Percentiles rank a stretch among this genome's conserved stretches.
These are phyloP conservation scores for Coturnix japonica DNA, from an alignment of 2,113 vertebrate genomes.

Conservation along the genomic window DNA sequence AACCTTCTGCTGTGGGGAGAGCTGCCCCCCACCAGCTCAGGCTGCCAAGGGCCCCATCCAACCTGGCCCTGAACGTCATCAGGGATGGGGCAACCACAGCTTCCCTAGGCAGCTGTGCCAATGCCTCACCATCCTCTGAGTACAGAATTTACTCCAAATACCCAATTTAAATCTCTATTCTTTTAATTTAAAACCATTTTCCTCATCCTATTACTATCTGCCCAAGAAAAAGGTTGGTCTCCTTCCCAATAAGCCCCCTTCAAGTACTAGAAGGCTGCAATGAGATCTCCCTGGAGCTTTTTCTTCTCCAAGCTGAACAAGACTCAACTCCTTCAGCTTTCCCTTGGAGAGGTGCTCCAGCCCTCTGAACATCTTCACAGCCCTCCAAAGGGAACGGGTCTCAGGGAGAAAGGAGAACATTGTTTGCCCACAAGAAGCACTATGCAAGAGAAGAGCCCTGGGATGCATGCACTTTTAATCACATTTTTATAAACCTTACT, in stretches of 20 bases:
- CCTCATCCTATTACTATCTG: neutral
- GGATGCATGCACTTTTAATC: neutral
- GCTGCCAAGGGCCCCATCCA: neutral
- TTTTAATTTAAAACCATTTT: neutral
- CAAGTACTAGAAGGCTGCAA: neutral
- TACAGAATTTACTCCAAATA: neutral
- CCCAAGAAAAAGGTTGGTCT: neutral
- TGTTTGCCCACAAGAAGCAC: neutral
- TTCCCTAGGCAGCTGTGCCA: neutral
- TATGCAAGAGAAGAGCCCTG: neutral
- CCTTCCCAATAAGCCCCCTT: neutral
- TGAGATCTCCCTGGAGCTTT: neutral
- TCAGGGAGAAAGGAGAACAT: neutral
- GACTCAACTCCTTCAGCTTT: neutral
- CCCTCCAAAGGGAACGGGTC: neutral
- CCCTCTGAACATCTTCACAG: neutral
- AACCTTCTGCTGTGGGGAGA: neutral
- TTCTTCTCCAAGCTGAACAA: neutral
- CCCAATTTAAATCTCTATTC: neutral
- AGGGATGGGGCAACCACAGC: neutral
- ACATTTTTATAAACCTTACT: neutral
- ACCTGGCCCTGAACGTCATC: neutral
- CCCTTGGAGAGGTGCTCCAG: neutral
- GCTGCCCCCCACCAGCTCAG: neutral
- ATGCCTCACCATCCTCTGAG: neutral